Conservation (phyloP, 2,113 vertebrate species). For the Pithys albifrons region DNA sequence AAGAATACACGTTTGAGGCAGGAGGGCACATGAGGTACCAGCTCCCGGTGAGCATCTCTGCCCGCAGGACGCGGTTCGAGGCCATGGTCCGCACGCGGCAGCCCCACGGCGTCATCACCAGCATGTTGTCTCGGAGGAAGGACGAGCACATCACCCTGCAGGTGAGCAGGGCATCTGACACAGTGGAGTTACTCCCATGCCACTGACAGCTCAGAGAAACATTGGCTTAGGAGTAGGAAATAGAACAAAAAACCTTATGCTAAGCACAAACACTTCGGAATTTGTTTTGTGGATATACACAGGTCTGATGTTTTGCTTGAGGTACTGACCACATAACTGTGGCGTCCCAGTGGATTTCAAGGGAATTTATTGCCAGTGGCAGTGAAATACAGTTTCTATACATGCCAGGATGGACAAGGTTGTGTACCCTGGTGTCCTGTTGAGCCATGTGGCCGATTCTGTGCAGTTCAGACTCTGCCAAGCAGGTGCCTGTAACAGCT, state of each 20-base stretch:
- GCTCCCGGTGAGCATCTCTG: slow-evolving; percentile 65
- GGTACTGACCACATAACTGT: rapidly evolving
- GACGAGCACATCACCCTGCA: slow-evolving; percentile 84
- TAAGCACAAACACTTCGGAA: neutral
- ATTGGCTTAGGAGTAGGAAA: neutral
- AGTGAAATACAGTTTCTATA: neutral
- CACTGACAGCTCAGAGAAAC: neutral
- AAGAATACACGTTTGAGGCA: slow-evolving; percentile 82
- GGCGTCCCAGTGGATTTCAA: neutral
- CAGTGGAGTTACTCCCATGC: neutral
- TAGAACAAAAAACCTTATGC: neutral
- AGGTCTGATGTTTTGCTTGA: neutral
- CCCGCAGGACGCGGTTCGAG: slow-evolving; percentile 78
- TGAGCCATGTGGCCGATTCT: neutral
- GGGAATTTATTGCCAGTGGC: neutral
- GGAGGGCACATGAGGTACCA: slow-evolving; percentile 81
- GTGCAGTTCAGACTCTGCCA: neutral
- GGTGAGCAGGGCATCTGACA: slow-evolving; percentile 65
- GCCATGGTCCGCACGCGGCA: slow-evolving; percentile 84
- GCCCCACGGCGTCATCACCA: slow-evolving; percentile 77
- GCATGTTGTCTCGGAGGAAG: slow-evolving; percentile 77
- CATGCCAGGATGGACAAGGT: neutral
- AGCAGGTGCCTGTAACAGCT: neutral
- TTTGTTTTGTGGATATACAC: neutral
- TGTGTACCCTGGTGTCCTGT: neutral